Evolutionary conservation across 1,140 invertebrate species (phyloP).

Genomic region (Drosophila orena): DNA sequence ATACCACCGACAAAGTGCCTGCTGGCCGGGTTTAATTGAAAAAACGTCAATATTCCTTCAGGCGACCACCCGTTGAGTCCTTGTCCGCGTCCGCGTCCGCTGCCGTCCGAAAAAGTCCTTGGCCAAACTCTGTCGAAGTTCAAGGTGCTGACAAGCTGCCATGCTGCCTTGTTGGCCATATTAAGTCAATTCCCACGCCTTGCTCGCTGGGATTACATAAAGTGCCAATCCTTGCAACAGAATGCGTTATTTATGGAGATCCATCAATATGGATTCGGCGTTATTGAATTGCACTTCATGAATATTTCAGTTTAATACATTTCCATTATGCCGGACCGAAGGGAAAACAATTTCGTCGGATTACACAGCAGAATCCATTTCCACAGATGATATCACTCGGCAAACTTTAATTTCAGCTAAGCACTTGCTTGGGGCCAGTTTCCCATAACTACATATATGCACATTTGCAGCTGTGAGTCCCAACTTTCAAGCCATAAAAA

Average conservation of each 20-base stretch:
- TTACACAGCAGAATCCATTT: constrained; percentile 33
- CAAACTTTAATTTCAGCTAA: not conserved
- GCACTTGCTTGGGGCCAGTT: not conserved
- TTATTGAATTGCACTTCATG: constrained; percentile 56
- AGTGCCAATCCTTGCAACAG: constrained; percentile 39
- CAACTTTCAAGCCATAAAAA: not conserved
- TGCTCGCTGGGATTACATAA: constrained; percentile 41
- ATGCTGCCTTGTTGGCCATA: not conserved
- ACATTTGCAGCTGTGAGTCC: not conserved
- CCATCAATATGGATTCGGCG: constrained; percentile 36
- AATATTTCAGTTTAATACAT: constrained; percentile 47
- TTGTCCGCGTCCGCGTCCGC: not conserved
- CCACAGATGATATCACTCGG: not conserved
- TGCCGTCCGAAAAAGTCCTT: constrained; percentile 20
- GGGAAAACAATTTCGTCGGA: constrained; percentile 39
- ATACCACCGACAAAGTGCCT: constrained; percentile 17
- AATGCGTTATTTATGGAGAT: constrained; percentile 56
- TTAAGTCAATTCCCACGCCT: constrained; percentile 38
- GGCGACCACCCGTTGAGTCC: constrained; percentile 32
- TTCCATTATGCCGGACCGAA: constrained; percentile 15
- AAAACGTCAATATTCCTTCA: constrained; percentile 43
- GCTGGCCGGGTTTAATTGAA: constrained; percentile 41
- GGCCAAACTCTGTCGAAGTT: constrained; percentile 36
- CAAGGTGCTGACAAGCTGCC: constrained; percentile 18
- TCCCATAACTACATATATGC: not conserved